Evolutionary conservation across 2,113 vertebrate genomes (phyloP).

Genomic region (Synchiropus splendidus): DNA sequence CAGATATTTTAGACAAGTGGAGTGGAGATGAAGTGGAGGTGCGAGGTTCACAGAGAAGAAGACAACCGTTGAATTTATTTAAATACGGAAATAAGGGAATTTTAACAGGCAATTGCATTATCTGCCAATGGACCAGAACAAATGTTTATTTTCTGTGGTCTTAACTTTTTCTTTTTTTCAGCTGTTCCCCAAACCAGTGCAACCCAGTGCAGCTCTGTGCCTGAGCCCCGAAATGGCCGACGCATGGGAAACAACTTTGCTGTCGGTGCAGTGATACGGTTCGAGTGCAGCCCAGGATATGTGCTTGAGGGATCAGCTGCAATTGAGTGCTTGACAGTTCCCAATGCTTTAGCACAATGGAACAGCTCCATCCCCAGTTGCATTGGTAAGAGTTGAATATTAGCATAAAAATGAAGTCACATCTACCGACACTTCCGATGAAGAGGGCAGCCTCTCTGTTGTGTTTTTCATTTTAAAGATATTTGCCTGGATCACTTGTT

Average conservation of each 20-base stretch:
- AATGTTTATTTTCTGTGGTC: no score
- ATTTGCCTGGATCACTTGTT: not conserved
- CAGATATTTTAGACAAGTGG: no score
- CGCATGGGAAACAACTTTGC: slow-evolving; percentile 89
- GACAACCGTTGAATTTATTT: no score
- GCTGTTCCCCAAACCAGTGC: slow-evolving; percentile 93
- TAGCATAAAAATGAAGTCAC: not conserved
- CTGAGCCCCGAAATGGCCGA: slow-evolving; percentile 86
- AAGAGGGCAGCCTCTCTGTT: no score
- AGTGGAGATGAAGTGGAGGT: no score
- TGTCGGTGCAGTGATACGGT: slow-evolving; percentile 79
- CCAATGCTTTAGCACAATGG: slow-evolving; percentile 91
- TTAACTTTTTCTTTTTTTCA: no score
- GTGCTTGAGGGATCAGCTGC: slow-evolving; percentile 74
- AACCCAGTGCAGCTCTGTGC: slow-evolving; percentile 94
- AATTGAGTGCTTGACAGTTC: slow-evolving; percentile 88
- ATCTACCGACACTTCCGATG: no score
- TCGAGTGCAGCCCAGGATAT: slow-evolving; percentile 91
- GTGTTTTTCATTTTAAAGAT: not conserved
- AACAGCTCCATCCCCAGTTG: slow-evolving; percentile 87
- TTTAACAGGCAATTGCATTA: no score
- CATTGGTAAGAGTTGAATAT: slow-evolving; percentile 64
- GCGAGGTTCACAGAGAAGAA: no score
- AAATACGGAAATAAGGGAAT: no score
- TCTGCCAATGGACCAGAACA: no score